Percentiles rank a stretch among this genome's conserved stretches.
Evolutionary conservation across 53 echinoderm and acorn worm species (phyloP).

Genomic region (Glandiceps talaboti): DNA sequence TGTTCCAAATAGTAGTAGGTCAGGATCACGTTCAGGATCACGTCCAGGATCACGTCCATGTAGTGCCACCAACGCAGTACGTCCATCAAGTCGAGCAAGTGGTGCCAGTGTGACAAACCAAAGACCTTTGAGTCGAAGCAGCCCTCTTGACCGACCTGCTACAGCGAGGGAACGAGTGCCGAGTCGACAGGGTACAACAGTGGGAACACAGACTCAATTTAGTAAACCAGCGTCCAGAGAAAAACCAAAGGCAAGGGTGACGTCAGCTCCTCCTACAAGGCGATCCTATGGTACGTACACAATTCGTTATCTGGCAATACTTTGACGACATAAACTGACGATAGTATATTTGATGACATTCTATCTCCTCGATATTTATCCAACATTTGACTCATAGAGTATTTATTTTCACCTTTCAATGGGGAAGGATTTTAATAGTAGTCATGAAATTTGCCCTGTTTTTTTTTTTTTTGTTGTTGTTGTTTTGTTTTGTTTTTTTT

Average conservation of each 20-base stretch:
- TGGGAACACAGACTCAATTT: neutral
- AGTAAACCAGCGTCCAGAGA: neutral
- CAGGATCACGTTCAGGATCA: conserved; percentile 20
- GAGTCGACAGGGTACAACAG: neutral
- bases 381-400: too few species aligned
- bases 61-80: neutral
- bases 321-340: too few species aligned
- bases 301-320: too few species aligned
- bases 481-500: too few species aligned
- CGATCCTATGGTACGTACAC: neutral
- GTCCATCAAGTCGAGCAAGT: neutral
- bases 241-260: neutral
- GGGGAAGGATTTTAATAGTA: too few species aligned
- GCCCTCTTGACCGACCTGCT: neutral
- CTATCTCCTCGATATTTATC: too few species aligned
- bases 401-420: too few species aligned
- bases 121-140: neutral
- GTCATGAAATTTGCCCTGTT: too few species aligned
- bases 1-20: conserved; percentile 5
- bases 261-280: neutral
- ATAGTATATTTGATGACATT: too few species aligned
- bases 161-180: neutral
- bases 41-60: conserved; percentile 4
- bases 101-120: neutral
- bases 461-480: too few species aligned